phyloP scores from a whole-genome alignment of 2,797 vertebrate genomes.

The Pantherophis vulpinus region DNA sequence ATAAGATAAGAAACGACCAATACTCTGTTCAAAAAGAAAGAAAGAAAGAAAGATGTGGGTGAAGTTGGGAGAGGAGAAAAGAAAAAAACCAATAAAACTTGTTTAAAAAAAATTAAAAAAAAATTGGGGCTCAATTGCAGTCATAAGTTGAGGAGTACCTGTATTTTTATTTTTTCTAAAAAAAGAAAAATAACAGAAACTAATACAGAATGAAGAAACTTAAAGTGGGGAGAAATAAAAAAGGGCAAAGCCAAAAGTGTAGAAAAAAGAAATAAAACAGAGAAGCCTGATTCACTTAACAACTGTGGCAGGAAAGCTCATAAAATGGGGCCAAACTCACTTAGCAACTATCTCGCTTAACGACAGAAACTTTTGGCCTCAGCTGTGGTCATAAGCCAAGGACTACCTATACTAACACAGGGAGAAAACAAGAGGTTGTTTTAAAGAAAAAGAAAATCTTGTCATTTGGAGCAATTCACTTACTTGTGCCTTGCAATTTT shows the following conservation, averaged over 20 bases:
- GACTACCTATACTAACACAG: background rate
- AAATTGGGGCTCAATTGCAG: background rate
- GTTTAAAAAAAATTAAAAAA: too few species aligned
- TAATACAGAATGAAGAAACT: background rate
- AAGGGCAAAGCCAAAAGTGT: background rate
- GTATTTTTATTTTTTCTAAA: background rate
- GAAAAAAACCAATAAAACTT: too few species aligned
- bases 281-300: too few species aligned
- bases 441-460: background rate
- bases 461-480: background rate
- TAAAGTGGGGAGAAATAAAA: background rate
- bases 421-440: background rate
- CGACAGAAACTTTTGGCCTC: background rate
- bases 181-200: background rate
- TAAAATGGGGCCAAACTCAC: background rate
- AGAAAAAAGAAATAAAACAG: background rate
- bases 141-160: background rate
- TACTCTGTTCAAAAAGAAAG: too few species aligned
- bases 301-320: background rate
- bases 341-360: background rate
- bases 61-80: too few species aligned
- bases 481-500: background rate
- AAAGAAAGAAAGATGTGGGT: too few species aligned
- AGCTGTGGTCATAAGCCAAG: background rate
- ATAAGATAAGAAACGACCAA: too few species aligned